phyloP scores from a whole-genome alignment of 2,113 vertebrate species.

The Heliornis fulica region DNA sequence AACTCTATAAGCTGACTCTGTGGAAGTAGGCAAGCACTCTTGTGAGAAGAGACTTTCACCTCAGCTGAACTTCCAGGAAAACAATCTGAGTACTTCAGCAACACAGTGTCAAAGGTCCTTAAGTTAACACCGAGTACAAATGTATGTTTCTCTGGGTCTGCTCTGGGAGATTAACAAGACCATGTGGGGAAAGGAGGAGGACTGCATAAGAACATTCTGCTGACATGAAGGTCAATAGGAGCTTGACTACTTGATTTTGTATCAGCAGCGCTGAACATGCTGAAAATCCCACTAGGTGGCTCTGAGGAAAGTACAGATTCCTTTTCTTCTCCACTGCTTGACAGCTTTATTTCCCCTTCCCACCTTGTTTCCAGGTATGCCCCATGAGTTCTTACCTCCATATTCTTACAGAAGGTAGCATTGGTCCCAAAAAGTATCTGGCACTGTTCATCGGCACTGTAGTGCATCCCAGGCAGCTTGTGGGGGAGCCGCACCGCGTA shows the following conservation, averaged over 20 bases:
- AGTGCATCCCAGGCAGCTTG: conserved; percentile 97
- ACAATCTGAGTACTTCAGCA: not conserved
- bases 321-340: not conserved
- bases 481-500: conserved; percentile 83
- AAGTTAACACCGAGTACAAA: not conserved
- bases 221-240: not conserved
- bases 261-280: not conserved
- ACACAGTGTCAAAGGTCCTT: not conserved
- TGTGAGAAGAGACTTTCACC: not conserved
- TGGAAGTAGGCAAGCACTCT: not conserved
- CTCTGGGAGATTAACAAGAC: not conserved
- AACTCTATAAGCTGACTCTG: not conserved
- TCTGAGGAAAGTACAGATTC: not conserved
- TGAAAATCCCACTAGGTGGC: not conserved
- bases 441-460: conserved; percentile 93
- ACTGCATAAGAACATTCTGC: not conserved
- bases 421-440: conserved; percentile 97
- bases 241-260: not conserved
- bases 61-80: conserved; percentile 23
- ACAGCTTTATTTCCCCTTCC: not conserved
- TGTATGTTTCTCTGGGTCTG: not conserved
- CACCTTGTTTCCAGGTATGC: not conserved
- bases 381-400: conserved; percentile 83
- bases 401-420: conserved; percentile 93
- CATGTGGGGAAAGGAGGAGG: not conserved